phyloP scores from a whole-genome alignment of 2,113 vertebrate genomes.

The Cacatua alba region DNA sequence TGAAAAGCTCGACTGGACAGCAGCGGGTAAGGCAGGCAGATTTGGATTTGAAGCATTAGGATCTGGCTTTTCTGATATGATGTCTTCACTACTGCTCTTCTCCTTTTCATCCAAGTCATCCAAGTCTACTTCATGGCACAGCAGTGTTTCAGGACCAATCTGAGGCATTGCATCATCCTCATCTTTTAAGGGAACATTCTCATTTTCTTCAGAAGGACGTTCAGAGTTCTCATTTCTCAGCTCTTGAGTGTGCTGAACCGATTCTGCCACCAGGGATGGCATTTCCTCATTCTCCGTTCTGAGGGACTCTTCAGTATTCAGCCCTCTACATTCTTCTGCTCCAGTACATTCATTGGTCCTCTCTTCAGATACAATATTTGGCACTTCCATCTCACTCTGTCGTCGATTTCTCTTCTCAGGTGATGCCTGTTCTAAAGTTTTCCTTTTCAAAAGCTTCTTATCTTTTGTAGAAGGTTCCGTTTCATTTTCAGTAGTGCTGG shows the following conservation, averaged over 20 bases:
- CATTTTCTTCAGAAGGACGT: constrained; percentile 20
- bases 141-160: constrained; percentile 90
- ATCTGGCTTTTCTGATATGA: constrained; percentile 69
- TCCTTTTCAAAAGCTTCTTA: constrained; percentile 84
- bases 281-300: constrained; percentile 77
- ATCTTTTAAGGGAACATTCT: constrained; percentile 47
- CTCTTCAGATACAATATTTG: constrained; percentile 72
- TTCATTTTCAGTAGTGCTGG: constrained; percentile 74
- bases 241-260: constrained; percentile 32
- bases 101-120: constrained; percentile 95
- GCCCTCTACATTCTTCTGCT: constrained; percentile 58
- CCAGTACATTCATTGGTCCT: constrained; percentile 69
- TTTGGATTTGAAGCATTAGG: constrained; percentile 10
- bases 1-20: constrained; percentile 61
- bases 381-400: constrained; percentile 79
- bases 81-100: constrained; percentile 78
- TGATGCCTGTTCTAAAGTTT: constrained; percentile 79
- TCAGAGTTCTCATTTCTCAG: constrained; percentile 31
- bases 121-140: constrained; percentile 95
- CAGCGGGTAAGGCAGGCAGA: constrained; percentile 62
- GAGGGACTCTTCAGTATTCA: constrained; percentile 63
- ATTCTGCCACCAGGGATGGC: constrained; percentile 78
- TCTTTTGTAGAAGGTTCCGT: constrained; percentile 82
- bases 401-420: constrained; percentile 85
- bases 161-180: constrained; percentile 84